Percentiles rank a stretch among this genome's conserved stretches.
Conservation (phyloP, 2,888 invertebrate species). For the Lasioglossum pauxillum region DNA sequence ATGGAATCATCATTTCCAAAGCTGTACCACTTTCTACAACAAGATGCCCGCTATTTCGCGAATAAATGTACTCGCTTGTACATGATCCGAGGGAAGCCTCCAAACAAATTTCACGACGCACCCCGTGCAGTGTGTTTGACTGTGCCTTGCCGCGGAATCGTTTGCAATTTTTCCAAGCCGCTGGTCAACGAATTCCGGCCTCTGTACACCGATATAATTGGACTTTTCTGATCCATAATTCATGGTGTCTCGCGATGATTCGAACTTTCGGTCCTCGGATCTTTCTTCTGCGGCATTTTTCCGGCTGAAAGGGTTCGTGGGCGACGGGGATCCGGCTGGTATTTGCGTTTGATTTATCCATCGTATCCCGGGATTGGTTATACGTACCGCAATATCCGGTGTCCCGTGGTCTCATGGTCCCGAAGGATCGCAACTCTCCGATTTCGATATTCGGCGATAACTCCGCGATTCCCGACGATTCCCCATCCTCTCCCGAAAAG, state of each 20-base stretch:
- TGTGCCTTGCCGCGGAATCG: neutral
- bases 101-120: neutral
- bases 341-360: slow-evolving; percentile 44
- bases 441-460: neutral
- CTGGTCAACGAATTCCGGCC: neutral
- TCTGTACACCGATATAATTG: slow-evolving; percentile 39
- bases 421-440: neutral
- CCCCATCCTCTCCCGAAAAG: no score
- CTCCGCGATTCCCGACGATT: slow-evolving; percentile 19
- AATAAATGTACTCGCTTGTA: neutral
- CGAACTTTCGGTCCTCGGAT: neutral
- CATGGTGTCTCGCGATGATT: neutral
- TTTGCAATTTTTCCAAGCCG: neutral
- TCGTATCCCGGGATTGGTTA: slow-evolving; percentile 32
- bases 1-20: neutral
- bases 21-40: neutral
- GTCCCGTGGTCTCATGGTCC: neutral
- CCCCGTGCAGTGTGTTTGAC: neutral
- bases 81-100: neutral
- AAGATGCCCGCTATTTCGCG: neutral
- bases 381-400: slow-evolving; percentile 34
- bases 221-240: slow-evolving; percentile 52
- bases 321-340: slow-evolving; percentile 16
- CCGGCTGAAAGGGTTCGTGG: neutral
- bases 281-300: neutral